These are phyloP conservation scores for Drosophila fungiperda DNA, from an alignment of 2,888 invertebrate species.

Conservation along the genomic window DNA sequence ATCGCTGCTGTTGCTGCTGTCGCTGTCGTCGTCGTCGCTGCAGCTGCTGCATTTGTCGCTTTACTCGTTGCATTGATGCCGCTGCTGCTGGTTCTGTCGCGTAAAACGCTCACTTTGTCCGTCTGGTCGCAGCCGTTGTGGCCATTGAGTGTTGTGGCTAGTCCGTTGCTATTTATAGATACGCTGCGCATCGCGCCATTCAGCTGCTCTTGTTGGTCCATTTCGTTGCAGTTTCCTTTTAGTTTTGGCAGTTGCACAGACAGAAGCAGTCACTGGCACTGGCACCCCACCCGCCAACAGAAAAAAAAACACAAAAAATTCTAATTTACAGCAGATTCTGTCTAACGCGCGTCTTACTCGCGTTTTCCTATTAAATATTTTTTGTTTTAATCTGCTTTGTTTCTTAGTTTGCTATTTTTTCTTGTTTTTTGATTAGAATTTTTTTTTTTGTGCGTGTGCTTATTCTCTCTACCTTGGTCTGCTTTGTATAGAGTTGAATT, in stretches of 20 bases:
- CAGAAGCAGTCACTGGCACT: slow-evolving; percentile 34
- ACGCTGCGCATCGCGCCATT: slow-evolving; percentile 83
- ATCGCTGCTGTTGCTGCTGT: slow-evolving; percentile 20
- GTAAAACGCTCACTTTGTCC: slow-evolving; percentile 64
- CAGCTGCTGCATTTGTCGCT: slow-evolving; percentile 29
- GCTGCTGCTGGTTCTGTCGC: slow-evolving; percentile 43
- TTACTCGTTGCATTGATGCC: slow-evolving; percentile 28
- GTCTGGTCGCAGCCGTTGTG: slow-evolving; percentile 64
- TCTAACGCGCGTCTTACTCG: slow-evolving; percentile 28
- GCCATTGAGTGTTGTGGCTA: slow-evolving; percentile 67
- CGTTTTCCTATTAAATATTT: slow-evolving; percentile 9
- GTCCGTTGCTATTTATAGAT: slow-evolving; percentile 82
- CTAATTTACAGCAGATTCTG: slow-evolving; percentile 24
- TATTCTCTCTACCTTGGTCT: slow-evolving; percentile 35
- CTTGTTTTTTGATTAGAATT: background rate
- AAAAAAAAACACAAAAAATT: slow-evolving; percentile 32
- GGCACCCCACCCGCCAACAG: slow-evolving; percentile 25
- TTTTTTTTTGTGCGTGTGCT: slow-evolving; percentile 27
- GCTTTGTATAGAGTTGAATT: slow-evolving; percentile 12
- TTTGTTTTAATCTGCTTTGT: slow-evolving; percentile 20
- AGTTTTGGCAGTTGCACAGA: slow-evolving; percentile 41
- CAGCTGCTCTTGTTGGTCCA: slow-evolving; percentile 84
- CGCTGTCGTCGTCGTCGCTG: background rate
- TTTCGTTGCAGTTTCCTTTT: slow-evolving; percentile 50
- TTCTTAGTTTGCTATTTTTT: slow-evolving; percentile 2